Conservation (phyloP, 2,888 invertebrate species). For the Nasonovia ribisnigri region DNA sequence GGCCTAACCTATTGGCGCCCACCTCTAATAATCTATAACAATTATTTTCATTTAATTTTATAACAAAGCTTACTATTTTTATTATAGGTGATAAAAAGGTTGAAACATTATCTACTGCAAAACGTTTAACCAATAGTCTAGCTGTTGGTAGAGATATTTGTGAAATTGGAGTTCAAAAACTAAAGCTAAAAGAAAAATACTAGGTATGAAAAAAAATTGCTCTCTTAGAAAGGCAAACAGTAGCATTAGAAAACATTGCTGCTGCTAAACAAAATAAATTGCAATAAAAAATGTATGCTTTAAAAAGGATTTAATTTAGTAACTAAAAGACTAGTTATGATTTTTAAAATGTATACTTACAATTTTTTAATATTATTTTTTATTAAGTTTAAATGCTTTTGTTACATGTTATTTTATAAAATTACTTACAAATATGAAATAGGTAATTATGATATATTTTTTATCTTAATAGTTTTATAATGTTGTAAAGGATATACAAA, state of each 20-base stretch:
- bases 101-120: neutral
- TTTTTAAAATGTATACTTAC: no score
- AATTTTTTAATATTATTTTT: neutral
- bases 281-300: neutral
- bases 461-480: neutral
- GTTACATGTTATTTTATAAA: neutral
- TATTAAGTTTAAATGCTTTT: slow-evolving; percentile 8
- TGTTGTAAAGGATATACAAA: neutral
- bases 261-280: neutral
- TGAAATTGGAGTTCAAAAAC: slow-evolving; percentile 1
- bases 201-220: slow-evolving; percentile 22
- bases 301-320: no score
- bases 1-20: no score
- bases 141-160: neutral
- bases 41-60: neutral
- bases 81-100: neutral
- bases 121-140: slow-evolving; percentile 12
- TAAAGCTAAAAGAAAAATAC: neutral
- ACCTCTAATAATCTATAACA: no score
- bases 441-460: neutral
- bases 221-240: neutral
- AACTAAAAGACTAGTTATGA: no score
- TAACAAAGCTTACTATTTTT: neutral
- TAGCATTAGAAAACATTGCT: neutral
- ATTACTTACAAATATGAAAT: neutral